phyloP scores from a whole-genome alignment of 2,888 invertebrate species.

The Epistrophe grossulariae region DNA sequence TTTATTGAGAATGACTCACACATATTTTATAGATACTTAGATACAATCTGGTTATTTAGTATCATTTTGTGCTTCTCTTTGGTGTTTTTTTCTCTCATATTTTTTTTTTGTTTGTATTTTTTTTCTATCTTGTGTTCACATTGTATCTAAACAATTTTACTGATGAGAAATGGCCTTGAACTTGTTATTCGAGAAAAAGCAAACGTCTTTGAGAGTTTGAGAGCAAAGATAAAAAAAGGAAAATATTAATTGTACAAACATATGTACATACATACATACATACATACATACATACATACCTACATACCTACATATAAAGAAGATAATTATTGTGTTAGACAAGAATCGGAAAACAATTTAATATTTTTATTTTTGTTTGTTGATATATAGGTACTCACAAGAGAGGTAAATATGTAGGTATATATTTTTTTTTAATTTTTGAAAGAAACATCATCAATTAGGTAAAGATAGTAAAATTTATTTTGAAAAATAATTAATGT shows the following conservation, averaged over 20 bases:
- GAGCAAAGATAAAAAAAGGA: slow-evolving; percentile 35
- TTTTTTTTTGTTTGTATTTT: slow-evolving; percentile 25
- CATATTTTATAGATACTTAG: slow-evolving; percentile 24
- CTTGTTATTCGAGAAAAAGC: slow-evolving; percentile 61
- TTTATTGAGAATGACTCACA: slow-evolving; percentile 26
- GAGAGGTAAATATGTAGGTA: not conserved
- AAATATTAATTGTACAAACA: slow-evolving; percentile 39
- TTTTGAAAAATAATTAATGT: slow-evolving; percentile 63
- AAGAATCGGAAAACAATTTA: slow-evolving; percentile 40
- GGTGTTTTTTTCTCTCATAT: slow-evolving; percentile 24
- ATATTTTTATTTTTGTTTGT: slow-evolving; percentile 6
- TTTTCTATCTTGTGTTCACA: slow-evolving; percentile 30
- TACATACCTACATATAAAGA: not conserved
- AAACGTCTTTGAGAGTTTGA: slow-evolving; percentile 14
- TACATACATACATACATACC: not conserved
- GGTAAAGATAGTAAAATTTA: slow-evolving; percentile 33
- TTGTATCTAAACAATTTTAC: slow-evolving; percentile 49
- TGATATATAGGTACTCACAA: slow-evolving; percentile 10
- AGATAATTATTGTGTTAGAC: slow-evolving; percentile 48
- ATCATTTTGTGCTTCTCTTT: slow-evolving; percentile 50
- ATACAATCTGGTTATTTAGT: slow-evolving; percentile 65
- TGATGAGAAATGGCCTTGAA: slow-evolving; percentile 73
- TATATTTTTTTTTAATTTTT: slow-evolving; percentile 4
- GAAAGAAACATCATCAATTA: slow-evolving; percentile 65
- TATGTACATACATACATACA: slow-evolving; percentile 8